These are phyloP conservation scores for Cantharis rustica DNA, from an alignment of 2,888 invertebrate species.

Conservation along the genomic window DNA sequence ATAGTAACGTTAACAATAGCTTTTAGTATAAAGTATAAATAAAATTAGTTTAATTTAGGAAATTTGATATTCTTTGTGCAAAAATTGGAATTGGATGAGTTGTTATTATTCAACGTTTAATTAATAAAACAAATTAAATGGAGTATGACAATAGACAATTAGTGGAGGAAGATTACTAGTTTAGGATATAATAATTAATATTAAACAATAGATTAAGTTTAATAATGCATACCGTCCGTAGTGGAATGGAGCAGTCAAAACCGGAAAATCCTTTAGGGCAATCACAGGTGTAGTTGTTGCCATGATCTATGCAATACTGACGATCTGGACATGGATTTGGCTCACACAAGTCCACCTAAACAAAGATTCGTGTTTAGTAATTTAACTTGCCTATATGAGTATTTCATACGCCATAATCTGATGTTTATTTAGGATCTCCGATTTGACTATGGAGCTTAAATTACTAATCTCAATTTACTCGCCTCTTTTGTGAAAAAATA, in stretches of 20 bases:
- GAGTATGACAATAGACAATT: neutral
- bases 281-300: constrained; percentile 75
- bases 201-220: neutral
- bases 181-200: neutral
- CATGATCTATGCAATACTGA: constrained; percentile 73
- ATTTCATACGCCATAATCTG: constrained; percentile 15
- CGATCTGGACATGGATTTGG: constrained; percentile 72
- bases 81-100: neutral
- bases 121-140: neutral
- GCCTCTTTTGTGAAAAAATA: neutral
- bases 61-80: neutral
- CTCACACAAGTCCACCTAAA: constrained; percentile 70
- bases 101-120: neutral
- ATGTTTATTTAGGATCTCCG: constrained; percentile 30
- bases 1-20: no score
- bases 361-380: constrained; percentile 20
- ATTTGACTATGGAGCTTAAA: constrained; percentile 10
- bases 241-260: constrained; percentile 69
- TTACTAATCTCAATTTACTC: neutral
- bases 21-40: no score
- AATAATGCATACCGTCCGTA: constrained; percentile 64
- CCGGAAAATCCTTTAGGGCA: constrained; percentile 74
- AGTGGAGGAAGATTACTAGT: neutral
- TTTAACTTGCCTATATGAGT: constrained; percentile 22
- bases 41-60: no score